These are phyloP conservation scores for Progne subis DNA, from an alignment of 2,113 vertebrate species.

Conservation along the genomic window DNA sequence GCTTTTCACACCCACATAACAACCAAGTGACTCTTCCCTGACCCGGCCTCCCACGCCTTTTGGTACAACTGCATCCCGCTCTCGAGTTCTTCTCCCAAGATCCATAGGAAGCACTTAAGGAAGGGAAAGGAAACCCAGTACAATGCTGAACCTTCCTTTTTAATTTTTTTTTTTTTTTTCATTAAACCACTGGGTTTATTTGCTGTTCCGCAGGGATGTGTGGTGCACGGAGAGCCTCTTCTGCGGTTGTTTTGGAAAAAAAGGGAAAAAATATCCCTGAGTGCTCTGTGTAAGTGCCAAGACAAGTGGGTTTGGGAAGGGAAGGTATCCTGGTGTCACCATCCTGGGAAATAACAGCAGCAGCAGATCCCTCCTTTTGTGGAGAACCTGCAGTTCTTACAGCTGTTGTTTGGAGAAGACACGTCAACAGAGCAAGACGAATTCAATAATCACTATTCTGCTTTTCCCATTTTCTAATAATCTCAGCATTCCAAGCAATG, in stretches of 20 bases:
- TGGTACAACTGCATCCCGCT: background rate
- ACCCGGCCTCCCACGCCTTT: slow-evolving; percentile 15
- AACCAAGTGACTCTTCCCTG: slow-evolving; percentile 61
- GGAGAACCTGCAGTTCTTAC: background rate
- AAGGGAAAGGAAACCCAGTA: background rate
- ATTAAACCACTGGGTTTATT: background rate
- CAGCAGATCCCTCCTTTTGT: accelerated
- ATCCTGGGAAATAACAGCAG: background rate
- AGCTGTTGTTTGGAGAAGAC: background rate
- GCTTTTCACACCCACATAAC: slow-evolving; percentile 51
- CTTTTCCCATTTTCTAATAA: background rate
- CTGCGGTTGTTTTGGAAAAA: background rate
- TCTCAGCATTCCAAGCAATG: background rate
- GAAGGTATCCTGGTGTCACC: background rate
- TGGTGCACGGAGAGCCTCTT: background rate
- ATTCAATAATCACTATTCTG: background rate
- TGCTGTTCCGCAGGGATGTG: background rate
- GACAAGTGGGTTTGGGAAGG: background rate
- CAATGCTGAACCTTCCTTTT: background rate
- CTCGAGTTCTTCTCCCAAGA: background rate
- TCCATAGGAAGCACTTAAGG: background rate
- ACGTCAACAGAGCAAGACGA: accelerated
- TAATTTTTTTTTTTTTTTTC: no score
- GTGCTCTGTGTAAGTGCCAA: background rate
- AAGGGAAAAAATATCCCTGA: background rate